These are phyloP conservation scores for Shinisaurus crocodilurus DNA, from an alignment of 2,113 vertebrate genomes.

Conservation along the genomic window DNA sequence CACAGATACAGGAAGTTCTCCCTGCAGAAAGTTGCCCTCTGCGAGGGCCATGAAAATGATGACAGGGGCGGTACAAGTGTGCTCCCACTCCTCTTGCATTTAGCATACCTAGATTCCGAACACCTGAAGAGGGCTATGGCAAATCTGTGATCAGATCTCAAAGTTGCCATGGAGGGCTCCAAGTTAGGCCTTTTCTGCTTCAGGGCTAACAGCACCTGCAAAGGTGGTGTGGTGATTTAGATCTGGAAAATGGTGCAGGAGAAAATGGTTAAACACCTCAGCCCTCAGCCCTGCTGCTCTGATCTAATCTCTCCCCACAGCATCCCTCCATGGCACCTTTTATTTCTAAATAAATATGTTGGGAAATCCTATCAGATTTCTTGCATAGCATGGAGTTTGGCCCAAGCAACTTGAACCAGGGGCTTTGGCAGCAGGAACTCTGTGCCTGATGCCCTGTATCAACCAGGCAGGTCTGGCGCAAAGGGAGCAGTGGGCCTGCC, in stretches of 20 bases:
- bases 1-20: no score
- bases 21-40: no score
- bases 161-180: background rate
- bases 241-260: background rate
- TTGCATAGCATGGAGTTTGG: background rate
- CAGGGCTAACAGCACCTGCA: background rate
- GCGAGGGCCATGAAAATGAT: no score
- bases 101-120: no score
- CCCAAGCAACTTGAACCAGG: background rate
- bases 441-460: no score
- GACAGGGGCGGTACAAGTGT: no score
- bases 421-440: background rate
- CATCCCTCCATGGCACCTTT: background rate
- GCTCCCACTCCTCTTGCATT: no score
- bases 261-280: background rate
- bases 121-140: no score
- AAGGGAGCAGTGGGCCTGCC: background rate
- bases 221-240: background rate
- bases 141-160: background rate
- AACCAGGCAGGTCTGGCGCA: background rate
- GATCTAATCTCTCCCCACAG: background rate
- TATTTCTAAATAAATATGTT: background rate
- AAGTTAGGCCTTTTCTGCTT: conserved; percentile 1
- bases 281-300: background rate
- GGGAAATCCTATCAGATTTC: background rate